These are phyloP conservation scores for Macrophya annulata DNA, from an alignment of 2,888 invertebrate species.

Conservation along the genomic window DNA sequence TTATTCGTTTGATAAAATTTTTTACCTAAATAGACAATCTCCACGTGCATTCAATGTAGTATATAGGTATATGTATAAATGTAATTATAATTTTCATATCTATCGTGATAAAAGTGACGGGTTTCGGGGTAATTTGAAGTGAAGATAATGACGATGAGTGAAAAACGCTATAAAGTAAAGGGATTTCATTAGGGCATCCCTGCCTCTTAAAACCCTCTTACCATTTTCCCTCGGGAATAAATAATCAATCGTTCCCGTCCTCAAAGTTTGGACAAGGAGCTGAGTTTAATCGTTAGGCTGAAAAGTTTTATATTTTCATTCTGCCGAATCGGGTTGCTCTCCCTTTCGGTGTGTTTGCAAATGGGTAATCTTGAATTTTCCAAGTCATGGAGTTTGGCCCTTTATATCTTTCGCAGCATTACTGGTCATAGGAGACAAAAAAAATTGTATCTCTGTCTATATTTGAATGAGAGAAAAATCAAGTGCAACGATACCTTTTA, in stretches of 20 bases:
- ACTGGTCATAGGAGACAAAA: not conserved
- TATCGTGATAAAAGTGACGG: not conserved
- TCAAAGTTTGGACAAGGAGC: constrained; percentile 40
- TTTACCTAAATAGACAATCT: not conserved
- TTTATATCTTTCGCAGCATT: not conserved
- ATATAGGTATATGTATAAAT: no score
- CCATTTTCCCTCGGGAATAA: not conserved
- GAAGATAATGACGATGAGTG: constrained; percentile 23
- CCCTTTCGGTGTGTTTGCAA: constrained; percentile 22
- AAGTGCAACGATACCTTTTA: constrained; percentile 36
- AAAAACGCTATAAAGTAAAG: constrained; percentile 18
- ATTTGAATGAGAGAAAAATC: not conserved
- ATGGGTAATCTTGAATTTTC: constrained; percentile 13
- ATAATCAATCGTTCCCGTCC: constrained; percentile 33
- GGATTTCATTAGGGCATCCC: not conserved
- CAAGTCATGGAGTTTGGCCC: not conserved
- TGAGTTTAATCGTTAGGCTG: constrained; percentile 38
- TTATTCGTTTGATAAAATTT: not conserved
- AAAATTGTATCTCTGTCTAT: not conserved
- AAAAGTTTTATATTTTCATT: constrained; percentile 44
- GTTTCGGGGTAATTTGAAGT: constrained; percentile 23
- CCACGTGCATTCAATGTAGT: not conserved
- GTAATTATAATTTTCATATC: constrained; percentile 20
- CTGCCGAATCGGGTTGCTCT: not conserved
- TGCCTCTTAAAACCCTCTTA: not conserved